A percentile compares a stretch with the other conserved stretches of the same genome.
Evolutionary conservation across 2,888 invertebrate species (phyloP).

Genomic region (Volucella zonaria): DNA sequence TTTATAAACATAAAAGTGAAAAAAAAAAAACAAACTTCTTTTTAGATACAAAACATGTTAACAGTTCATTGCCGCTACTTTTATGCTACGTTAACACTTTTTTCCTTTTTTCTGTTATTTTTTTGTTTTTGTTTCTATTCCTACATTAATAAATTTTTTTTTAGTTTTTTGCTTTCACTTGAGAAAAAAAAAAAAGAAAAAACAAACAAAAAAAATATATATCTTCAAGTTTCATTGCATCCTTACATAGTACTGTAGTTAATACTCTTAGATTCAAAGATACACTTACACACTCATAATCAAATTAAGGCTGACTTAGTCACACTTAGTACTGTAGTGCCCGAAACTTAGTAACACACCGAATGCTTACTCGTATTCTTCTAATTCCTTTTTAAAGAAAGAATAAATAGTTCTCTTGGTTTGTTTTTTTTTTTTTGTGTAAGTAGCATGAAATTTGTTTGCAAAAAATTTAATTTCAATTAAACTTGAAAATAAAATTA

Average conservation of each 20-base stretch:
- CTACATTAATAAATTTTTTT: not conserved
- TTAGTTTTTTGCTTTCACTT: constrained; percentile 52
- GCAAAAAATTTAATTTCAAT: no score
- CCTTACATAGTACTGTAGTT: constrained; percentile 40
- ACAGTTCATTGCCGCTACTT: constrained; percentile 68
- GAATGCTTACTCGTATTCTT: no score
- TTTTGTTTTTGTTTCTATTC: not conserved
- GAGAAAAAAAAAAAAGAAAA: not conserved
- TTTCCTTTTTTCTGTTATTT: constrained; percentile 31
- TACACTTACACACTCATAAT: not conserved
- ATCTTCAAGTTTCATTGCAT: constrained; percentile 65
- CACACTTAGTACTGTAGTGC: constrained; percentile 23
- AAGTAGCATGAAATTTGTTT: no score
- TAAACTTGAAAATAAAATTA: not conserved
- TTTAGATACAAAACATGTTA: constrained; percentile 58
- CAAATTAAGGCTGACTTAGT: constrained; percentile 7
- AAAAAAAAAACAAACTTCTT: constrained; percentile 42
- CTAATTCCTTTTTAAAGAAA: no score
- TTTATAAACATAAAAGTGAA: constrained; percentile 32
- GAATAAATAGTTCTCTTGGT: no score
- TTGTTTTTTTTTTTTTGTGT: no score
- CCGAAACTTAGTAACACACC: not conserved
- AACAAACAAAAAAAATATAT: not conserved
- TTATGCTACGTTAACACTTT: constrained; percentile 69
- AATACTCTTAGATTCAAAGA: constrained; percentile 3